phyloP scores from a whole-genome alignment of 2,888 invertebrate species.

The Rosalia funebris region DNA sequence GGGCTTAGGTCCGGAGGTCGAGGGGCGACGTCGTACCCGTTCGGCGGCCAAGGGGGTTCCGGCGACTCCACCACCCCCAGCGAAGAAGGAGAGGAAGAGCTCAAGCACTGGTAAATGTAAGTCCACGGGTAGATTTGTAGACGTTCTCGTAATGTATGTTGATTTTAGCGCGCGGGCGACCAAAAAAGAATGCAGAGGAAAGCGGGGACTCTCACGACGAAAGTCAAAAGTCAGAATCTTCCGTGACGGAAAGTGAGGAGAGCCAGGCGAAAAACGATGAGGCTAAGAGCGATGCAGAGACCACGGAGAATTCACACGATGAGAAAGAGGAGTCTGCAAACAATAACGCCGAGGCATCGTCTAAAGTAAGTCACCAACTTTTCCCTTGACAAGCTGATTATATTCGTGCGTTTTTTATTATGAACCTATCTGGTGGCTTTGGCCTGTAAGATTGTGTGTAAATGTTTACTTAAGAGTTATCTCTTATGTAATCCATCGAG shows the following conservation, averaged over 20 bases:
- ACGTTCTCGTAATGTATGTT: not conserved
- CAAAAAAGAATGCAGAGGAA: slow-evolving; percentile 55
- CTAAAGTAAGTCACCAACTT: slow-evolving; percentile 47
- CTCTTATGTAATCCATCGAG: too few relatives aligned
- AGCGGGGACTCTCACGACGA: slow-evolving; percentile 59
- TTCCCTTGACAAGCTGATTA: too few relatives aligned
- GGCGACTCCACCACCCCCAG: slow-evolving; percentile 68
- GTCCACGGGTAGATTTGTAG: not conserved
- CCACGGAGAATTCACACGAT: slow-evolving; percentile 55
- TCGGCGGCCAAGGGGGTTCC: slow-evolving; percentile 67
- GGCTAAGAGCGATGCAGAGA: slow-evolving; percentile 49
- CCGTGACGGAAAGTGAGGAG: slow-evolving; percentile 54
- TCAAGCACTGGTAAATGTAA: slow-evolving; percentile 41
- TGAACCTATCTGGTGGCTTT: too few relatives aligned
- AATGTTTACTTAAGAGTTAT: too few relatives aligned
- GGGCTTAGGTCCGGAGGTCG: slow-evolving; percentile 67
- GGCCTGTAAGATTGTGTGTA: too few relatives aligned
- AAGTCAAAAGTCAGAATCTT: slow-evolving; percentile 53
- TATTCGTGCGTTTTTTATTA: too few relatives aligned
- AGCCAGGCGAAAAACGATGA: slow-evolving; percentile 56
- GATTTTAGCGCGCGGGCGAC: slow-evolving; percentile 56
- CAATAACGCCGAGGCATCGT: slow-evolving; percentile 56
- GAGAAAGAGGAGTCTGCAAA: slow-evolving; percentile 58
- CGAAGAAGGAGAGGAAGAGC: slow-evolving; percentile 64
- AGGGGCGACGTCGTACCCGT: slow-evolving; percentile 68